Evolutionary conservation across 2,888 invertebrate species (phyloP).

Genomic region (Euplagia quadripunctaria): DNA sequence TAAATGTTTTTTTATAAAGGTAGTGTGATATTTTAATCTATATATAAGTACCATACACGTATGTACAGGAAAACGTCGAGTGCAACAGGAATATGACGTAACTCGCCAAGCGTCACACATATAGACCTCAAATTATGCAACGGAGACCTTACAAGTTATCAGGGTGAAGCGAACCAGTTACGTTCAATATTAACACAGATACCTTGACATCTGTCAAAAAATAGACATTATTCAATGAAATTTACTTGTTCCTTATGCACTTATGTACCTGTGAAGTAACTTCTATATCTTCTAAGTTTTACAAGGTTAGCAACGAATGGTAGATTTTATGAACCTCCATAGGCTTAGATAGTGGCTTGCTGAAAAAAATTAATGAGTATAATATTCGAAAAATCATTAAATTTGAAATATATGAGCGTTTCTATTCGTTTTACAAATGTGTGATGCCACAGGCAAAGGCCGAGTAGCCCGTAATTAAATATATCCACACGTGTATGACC

Average conservation of each 20-base stretch:
- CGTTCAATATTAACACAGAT: constrained; percentile 16
- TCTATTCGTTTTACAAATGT: neutral
- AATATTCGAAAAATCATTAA: neutral
- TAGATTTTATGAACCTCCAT: neutral
- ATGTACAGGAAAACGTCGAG: constrained; percentile 38
- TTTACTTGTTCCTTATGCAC: neutral
- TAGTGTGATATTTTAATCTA: neutral
- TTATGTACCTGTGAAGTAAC: neutral
- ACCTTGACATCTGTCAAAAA: constrained; percentile 53
- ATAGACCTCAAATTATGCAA: constrained; percentile 39
- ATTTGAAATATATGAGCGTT: neutral
- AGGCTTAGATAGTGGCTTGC: no score
- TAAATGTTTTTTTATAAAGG: no score
- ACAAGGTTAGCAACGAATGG: neutral
- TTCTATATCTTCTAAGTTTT: no score
- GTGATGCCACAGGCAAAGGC: neutral
- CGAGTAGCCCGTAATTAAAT: neutral
- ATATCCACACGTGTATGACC: constrained; percentile 17
- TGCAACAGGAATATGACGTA: constrained; percentile 35
- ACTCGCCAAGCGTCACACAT: constrained; percentile 26
- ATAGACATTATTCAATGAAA: neutral
- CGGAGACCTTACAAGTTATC: constrained; percentile 29
- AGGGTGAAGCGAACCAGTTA: constrained; percentile 23
- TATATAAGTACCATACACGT: neutral
- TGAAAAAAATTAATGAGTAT: neutral